Conservation (phyloP, 2,113 vertebrate genomes). For the Notothenia coriiceps region DNA sequence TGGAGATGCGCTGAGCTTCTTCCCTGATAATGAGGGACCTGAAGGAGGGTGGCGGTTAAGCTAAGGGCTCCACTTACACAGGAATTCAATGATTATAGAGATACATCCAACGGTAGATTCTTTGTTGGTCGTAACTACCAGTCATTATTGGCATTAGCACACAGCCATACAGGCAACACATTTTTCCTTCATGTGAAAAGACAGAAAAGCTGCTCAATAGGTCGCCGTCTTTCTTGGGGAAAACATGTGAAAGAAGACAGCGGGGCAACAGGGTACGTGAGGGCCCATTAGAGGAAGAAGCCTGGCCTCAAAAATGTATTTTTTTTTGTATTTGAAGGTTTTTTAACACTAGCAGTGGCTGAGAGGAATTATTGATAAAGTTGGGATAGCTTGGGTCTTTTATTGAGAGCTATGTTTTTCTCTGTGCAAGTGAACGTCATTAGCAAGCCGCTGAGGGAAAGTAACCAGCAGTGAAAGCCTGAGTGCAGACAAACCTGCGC, state of each 20-base stretch:
- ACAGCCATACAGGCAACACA: slow-evolving; percentile 13
- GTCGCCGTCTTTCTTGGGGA: slow-evolving; percentile 2
- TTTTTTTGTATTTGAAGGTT: slow-evolving; percentile 14
- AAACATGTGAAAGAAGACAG: slow-evolving; percentile 17
- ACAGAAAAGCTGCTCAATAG: slow-evolving; percentile 1
- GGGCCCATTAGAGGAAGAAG: slow-evolving; percentile 54
- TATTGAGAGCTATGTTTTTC: slow-evolving; percentile 24
- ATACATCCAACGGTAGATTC: slow-evolving; percentile 14
- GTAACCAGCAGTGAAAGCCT: slow-evolving; percentile 51
- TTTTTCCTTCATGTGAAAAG: slow-evolving; percentile 12
- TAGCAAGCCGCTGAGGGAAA: slow-evolving; percentile 52
- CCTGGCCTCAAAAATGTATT: background rate
- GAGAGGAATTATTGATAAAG: slow-evolving; percentile 36
- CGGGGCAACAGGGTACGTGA: slow-evolving; percentile 24
- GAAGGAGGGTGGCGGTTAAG: slow-evolving; percentile 36
- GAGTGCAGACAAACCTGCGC: slow-evolving; percentile 42
- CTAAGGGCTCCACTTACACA: slow-evolving; percentile 30
- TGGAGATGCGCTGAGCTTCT: slow-evolving; percentile 6
- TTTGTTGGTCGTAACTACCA: slow-evolving; percentile 21
- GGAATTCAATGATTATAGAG: slow-evolving; percentile 35
- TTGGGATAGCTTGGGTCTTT: slow-evolving; percentile 32
- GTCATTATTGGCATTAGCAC: slow-evolving; percentile 36
- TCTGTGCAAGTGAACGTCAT: slow-evolving; percentile 46
- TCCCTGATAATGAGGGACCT: slow-evolving; percentile 43
- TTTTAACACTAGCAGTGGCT: slow-evolving; percentile 29